Base-by-base conservation (phyloP, 30 jellyfish, hydroid and myxozoan species). In the Aurelia aurita complex sp. Pacific region DNA sequence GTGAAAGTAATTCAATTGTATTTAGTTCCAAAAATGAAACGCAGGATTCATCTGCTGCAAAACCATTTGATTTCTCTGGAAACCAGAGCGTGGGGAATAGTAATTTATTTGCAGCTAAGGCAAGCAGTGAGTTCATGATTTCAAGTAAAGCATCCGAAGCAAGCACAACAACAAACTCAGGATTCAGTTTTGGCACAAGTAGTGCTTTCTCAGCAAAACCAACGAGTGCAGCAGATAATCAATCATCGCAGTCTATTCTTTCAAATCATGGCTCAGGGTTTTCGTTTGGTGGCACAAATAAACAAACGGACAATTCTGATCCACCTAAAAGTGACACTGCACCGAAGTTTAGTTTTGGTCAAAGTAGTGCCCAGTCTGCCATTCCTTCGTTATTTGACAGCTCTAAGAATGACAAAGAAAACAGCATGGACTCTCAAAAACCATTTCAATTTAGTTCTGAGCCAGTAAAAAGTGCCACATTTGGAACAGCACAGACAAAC, bases 291-390 rank as follows among this genome's bases (percentile, higher is more conserved):
- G 32, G 32, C 11, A 5, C 36, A n/a, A 61, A 12, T 17, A 70
- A 34, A 12, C 34, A 33, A 42, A 43, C 54, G 17, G 57, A 46
- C 57, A 46, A 46, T 46, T 13, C 57, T 46, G 57, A 46, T 46
- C 35, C 81, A 10, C 16, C 81, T 10, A 34, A 29, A 13, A 10
- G n/a, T 32, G 34, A 33, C 23, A 34, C 23, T 13, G 29, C 38
- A 14, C 63, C 42, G n/a, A 60, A 69, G 54, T 36, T 59, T 72
- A 62, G 57, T 18, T 82, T 82, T 62, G 88, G 78, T 29, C 69
- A 63, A 38, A 42, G 77, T 77, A 9, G 51, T 16, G 38, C 76
- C 11, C 77, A 77, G 78, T 35, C 64, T 3, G 63, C 52, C 13
- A 50, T 29, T 60, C 52, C 36, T 6, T 57, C 86, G 7, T 73